Evolutionary conservation across 2,113 vertebrate genomes (phyloP).

Genomic region (Albula glossodonta): DNA sequence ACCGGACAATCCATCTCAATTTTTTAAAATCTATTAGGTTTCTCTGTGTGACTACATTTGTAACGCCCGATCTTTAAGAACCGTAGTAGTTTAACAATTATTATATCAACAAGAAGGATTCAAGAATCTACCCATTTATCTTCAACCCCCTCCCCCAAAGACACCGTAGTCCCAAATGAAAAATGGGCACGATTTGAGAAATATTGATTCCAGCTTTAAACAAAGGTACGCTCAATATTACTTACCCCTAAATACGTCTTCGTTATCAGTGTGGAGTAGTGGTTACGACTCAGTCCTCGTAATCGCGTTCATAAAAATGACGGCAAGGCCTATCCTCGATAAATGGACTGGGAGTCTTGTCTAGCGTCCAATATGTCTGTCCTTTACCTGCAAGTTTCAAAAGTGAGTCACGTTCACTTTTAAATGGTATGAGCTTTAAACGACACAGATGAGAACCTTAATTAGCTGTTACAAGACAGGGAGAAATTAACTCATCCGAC

Average conservation of each 20-base stretch:
- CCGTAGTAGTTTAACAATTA: slow-evolving; percentile 72
- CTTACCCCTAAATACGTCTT: slow-evolving; percentile 83
- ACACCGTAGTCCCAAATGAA: slow-evolving; percentile 78
- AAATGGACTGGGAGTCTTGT: slow-evolving; percentile 67
- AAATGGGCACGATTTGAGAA: slow-evolving; percentile 81
- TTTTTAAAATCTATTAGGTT: slow-evolving; percentile 74
- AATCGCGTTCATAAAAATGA: slow-evolving; percentile 81
- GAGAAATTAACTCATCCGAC: no score
- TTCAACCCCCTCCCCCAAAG: slow-evolving; percentile 67
- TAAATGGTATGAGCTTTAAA: neutral
- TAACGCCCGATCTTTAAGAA: slow-evolving; percentile 67
- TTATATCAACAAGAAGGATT: slow-evolving; percentile 74
- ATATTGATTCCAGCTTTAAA: slow-evolving; percentile 82
- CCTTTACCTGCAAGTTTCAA: slow-evolving; percentile 59
- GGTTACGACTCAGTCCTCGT: slow-evolving; percentile 72
- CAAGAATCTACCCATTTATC: slow-evolving; percentile 75
- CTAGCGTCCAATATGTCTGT: slow-evolving; percentile 61
- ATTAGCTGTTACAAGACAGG: neutral
- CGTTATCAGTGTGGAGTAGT: slow-evolving; percentile 74
- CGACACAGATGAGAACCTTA: neutral
- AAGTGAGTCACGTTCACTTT: slow-evolving; percentile 41
- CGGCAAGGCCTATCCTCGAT: slow-evolving; percentile 67
- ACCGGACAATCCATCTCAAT: slow-evolving; percentile 71
- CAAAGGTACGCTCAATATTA: slow-evolving; percentile 84
- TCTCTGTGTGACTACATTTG: slow-evolving; percentile 65